Conservation (phyloP, 2,113 vertebrate genomes). For the Aegotheles bennettii region DNA sequence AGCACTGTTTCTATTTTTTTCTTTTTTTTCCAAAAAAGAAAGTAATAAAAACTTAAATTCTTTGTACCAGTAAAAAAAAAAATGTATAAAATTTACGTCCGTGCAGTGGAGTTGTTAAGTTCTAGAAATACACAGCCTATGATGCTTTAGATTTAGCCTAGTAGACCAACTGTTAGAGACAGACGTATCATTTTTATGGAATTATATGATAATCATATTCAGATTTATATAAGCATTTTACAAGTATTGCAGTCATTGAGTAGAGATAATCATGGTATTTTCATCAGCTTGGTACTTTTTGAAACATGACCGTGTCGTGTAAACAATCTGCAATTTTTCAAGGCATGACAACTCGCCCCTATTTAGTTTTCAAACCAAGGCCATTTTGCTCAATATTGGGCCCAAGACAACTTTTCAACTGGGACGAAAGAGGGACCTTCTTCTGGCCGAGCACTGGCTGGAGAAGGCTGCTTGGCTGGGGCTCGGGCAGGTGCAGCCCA, state of each 20-base stretch:
- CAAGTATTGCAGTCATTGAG: slow-evolving; percentile 87
- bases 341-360: slow-evolving; percentile 50
- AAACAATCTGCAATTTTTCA: slow-evolving; percentile 88
- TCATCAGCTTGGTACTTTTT: slow-evolving; percentile 87
- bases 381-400: slow-evolving; percentile 3
- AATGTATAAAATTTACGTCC: slow-evolving; percentile 91
- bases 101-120: slow-evolving; percentile 95
- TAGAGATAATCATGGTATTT: slow-evolving; percentile 87
- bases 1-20: slow-evolving; percentile 91
- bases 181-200: slow-evolving; percentile 91
- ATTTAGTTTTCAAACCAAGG: not conserved
- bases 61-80: slow-evolving; percentile 82
- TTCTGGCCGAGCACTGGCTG: not conserved
- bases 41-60: slow-evolving; percentile 85
- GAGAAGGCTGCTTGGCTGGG: not conserved
- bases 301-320: slow-evolving; percentile 81
- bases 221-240: slow-evolving; percentile 93
- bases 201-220: slow-evolving; percentile 85
- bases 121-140: slow-evolving; percentile 88
- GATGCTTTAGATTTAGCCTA: slow-evolving; percentile 92
- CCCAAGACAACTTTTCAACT: slow-evolving; percentile 44
- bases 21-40: slow-evolving; percentile 84
- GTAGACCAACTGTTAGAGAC: slow-evolving; percentile 88
- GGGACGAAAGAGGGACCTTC: slow-evolving; percentile 23
- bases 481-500: slow-evolving; percentile 36